A percentile compares a stretch with the other conserved stretches of the same genome.
These are phyloP conservation scores for Cettia cetti DNA, from an alignment of 2,113 vertebrate genomes.

Conservation along the genomic window DNA sequence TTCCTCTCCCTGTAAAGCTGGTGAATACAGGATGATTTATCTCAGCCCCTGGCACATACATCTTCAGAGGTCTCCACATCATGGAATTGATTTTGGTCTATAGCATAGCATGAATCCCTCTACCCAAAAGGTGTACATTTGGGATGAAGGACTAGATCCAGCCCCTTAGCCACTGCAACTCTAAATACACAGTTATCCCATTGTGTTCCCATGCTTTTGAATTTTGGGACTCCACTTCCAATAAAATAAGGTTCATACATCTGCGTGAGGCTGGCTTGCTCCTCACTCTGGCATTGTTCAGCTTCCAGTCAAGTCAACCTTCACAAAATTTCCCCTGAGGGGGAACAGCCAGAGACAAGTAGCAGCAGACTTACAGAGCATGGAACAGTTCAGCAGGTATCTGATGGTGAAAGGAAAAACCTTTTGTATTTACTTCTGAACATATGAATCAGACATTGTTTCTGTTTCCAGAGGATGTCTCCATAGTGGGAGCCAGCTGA, in stretches of 20 bases:
- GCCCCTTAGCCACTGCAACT: neutral
- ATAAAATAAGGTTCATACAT: neutral
- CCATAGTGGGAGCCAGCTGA: neutral
- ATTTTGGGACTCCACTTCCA: neutral
- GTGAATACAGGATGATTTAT: neutral
- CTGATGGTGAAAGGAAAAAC: neutral
- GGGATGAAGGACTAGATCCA: neutral
- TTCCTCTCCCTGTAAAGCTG: neutral
- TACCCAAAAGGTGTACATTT: neutral
- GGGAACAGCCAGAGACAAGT: neutral
- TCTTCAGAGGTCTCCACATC: neutral
- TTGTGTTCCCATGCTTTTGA: neutral
- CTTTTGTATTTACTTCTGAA: constrained; percentile 1
- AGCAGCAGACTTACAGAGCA: neutral
- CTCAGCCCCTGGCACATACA: neutral
- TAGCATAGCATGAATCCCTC: neutral
- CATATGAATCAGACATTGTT: neutral
- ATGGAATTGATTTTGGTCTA: neutral
- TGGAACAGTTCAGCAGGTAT: neutral
- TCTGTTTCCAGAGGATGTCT: neutral
- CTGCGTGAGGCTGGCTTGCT: neutral
- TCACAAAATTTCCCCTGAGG: neutral
- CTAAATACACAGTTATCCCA: neutral
- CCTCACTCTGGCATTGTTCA: neutral
- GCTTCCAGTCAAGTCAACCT: neutral